Conservation (phyloP, 2,888 invertebrate species). For the Brachynemurus nebulosus region DNA sequence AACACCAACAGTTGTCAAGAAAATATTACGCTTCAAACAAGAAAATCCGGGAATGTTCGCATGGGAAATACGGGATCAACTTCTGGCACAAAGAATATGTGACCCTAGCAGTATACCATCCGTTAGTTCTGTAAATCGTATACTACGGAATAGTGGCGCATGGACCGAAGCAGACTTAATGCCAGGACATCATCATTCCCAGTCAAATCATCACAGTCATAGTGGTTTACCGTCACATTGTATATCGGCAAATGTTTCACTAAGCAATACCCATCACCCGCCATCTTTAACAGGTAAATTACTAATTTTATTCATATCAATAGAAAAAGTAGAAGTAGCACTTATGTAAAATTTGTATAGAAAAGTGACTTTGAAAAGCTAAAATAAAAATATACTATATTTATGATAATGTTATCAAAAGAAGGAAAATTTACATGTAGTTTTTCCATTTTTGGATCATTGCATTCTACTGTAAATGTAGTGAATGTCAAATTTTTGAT, state of each 20-base stretch:
- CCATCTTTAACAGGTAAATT: too few species aligned
- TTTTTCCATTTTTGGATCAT: too few species aligned
- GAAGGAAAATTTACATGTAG: too few species aligned
- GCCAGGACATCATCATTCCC: conserved; percentile 17
- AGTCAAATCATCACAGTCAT: conserved; percentile 10
- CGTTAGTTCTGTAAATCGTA: conserved; percentile 88
- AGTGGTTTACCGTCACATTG: conserved; percentile 15
- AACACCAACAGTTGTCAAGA: conserved; percentile 88
- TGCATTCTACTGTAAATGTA: too few species aligned
- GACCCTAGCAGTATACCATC: conserved; percentile 85
- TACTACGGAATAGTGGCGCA: conserved; percentile 74
- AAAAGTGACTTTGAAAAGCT: too few species aligned
- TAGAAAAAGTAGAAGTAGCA: too few species aligned
- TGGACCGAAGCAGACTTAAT: conserved; percentile 51
- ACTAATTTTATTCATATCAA: too few species aligned
- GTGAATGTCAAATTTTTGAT: too few species aligned
- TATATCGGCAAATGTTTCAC: conserved; percentile 23
- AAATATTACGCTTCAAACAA: conserved; percentile 84
- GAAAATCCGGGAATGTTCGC: conserved; percentile 95
- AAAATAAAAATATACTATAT: too few species aligned
- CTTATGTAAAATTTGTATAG: too few species aligned
- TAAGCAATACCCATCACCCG: not conserved
- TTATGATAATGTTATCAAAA: too few species aligned
- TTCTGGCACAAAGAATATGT: conserved; percentile 80
- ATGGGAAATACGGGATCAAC: conserved; percentile 88